Base-by-base conservation (phyloP, 2,888 invertebrate species). In the Drosophila pullipes region DNA sequence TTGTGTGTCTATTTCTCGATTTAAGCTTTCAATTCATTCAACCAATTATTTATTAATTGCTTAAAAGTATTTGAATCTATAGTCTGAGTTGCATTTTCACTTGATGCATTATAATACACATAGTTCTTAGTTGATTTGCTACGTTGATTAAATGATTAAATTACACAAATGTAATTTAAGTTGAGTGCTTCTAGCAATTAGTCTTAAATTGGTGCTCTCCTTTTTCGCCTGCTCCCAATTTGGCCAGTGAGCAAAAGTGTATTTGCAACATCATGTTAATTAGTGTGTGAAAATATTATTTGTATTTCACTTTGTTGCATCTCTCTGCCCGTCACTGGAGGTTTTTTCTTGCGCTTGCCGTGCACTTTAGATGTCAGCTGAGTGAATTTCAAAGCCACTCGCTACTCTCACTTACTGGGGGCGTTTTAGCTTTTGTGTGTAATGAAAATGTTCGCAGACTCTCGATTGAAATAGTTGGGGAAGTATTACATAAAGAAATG, bases 201-300 rank as follows among this genome's bases (percentile, higher is more conserved):
- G 25, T 35, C 16, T 11, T 16, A 28, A 63, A 57, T 35, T 63
- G 25, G 7, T 44, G 6, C 7, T 33, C 22, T 11, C 28, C n/a
- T 25, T 37, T 47, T 47, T 28, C 25, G 31, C 37, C 52, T 22
- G 44, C 44, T 47, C 16, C 22, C 11, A 35, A 35, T 25, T 59
- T 59, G 28, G 53, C 39, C 35, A 30, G 22, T 44, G 35, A 18
- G 49, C 53, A 41, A 25, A 28, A 25, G 59, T 57, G 55, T 68
- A 47, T 35, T 9, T 25, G 37, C 49, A 31, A 47, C 54, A 53
- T 54, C 59, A 39, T 78, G 78, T 78, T 78, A 78, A 78, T 78
- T 78, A 78, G 74, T 71, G 70, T 78, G 78, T 69, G 68, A 77
- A 71, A 57, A 72, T 3, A 77, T 65, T 31, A 59, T 76, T 72